Base-by-base conservation (phyloP, 2,113 vertebrate species). In the Phrynosoma blainvillii region DNA sequence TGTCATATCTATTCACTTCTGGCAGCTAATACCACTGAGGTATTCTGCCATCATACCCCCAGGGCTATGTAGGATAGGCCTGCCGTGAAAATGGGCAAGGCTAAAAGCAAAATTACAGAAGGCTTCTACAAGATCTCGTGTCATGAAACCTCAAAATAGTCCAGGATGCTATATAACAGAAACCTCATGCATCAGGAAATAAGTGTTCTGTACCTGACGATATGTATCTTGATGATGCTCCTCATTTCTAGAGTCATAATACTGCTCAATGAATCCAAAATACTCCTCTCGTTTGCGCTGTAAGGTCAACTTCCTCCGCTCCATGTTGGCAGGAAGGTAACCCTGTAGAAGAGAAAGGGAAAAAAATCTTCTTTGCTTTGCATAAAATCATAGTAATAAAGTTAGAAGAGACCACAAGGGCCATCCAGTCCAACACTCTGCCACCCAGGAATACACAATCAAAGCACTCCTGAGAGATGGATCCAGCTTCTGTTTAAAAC, bases 251-350 rank as follows among this genome's bases (percentile, higher is more conserved):
- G 99, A 99, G 95, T 98, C 97, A n/a, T 99, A 99, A 97, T 99
- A 99, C 97, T 99, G 99, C 94, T 99, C 98, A 47, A 99, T 99
- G 95, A 99, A 99, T 82, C 98, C 98, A 10, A 99, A 99, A 93
- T 99, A 99, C 40, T 99, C 99, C 66, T 99, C 98, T 21, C 99
- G 95, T 82, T 99, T 99, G 25, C 99, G 95, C 89, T 98, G 97
- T 66, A 99, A 94, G 21, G 98, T 99, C 95, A 98, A 93, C 90
- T 99, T 98, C 78, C 98, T 94, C 87, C 99, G 97, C 91, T 99
- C 99, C 65, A 96, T 98, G 95, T 98, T 99, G 77, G 98, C 98
- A 0, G 99, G 99, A 86, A 99, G 98, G 91, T 99, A 99, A 71
- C 99, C 99, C 99, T 98, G 76, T 0, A 0, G 83, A 83, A 92